Conservation (phyloP, 2,113 vertebrate species). For the Nesospiza acunhae region DNA sequence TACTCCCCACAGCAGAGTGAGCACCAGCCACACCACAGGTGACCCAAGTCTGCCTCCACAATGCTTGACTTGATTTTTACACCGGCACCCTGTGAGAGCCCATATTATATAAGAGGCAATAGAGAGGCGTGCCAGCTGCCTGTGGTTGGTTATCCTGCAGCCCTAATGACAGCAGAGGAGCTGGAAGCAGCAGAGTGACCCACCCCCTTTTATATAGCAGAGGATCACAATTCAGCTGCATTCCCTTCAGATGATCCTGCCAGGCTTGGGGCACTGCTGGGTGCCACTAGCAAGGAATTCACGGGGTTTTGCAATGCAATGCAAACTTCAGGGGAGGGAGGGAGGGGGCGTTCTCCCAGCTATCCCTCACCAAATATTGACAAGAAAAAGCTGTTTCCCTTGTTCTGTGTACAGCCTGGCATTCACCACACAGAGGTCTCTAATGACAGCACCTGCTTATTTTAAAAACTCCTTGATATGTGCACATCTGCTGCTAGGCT, state of each 20-base stretch:
- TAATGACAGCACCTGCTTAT: background rate
- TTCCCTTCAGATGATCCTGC: background rate
- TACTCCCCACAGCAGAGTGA: background rate
- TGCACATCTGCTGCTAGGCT: background rate
- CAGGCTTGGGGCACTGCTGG: background rate
- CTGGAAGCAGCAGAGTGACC: background rate
- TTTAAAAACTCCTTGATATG: background rate
- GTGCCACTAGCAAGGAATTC: background rate
- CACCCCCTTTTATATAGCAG: slow-evolving; percentile 46
- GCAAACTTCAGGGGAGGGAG: background rate
- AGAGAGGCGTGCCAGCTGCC: slow-evolving; percentile 49
- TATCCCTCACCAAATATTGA: background rate
- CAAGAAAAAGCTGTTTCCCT: background rate
- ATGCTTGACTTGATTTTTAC: slow-evolving; percentile 8
- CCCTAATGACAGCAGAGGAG: slow-evolving; percentile 40
- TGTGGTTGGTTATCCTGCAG: slow-evolving; percentile 43
- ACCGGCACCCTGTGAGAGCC: background rate
- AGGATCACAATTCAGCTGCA: background rate
- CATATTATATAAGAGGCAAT: slow-evolving; percentile 43
- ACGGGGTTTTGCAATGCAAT: background rate
- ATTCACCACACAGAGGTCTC: background rate
- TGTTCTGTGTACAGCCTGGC: background rate
- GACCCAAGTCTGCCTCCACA: background rate
- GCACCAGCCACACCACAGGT: background rate
- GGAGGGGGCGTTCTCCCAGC: background rate